Conservation (phyloP, 2,888 invertebrate genomes). For the Andrena praecox region DNA sequence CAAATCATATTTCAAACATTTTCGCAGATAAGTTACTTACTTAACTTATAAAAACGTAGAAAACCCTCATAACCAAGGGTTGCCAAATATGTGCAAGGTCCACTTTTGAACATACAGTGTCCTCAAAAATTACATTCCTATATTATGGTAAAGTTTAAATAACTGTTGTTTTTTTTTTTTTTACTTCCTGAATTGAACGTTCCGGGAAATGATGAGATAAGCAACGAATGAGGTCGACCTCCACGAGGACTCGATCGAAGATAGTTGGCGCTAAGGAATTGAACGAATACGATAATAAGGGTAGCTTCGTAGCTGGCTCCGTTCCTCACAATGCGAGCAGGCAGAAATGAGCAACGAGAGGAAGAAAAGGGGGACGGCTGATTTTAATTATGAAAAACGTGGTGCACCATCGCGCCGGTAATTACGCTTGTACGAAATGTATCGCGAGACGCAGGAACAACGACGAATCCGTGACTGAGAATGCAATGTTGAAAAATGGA, state of each 20-base stretch:
- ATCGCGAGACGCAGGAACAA: slow-evolving; percentile 63
- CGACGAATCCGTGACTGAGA: slow-evolving; percentile 69
- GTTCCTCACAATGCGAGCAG: neutral
- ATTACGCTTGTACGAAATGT: slow-evolving; percentile 69
- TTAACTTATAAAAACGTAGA: too few relatives aligned
- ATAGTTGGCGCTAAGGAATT: slow-evolving; percentile 6
- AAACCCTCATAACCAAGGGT: too few relatives aligned
- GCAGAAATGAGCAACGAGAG: slow-evolving; percentile 8
- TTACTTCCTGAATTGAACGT: too few relatives aligned
- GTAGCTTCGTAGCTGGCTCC: slow-evolving; percentile 10
- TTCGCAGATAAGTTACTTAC: too few relatives aligned
- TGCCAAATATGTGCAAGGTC: too few relatives aligned
- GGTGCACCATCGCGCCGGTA: slow-evolving; percentile 68
- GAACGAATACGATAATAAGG: slow-evolving; percentile 45
- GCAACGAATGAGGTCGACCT: too few relatives aligned
- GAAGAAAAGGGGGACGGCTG: slow-evolving; percentile 25
- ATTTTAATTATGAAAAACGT: slow-evolving; percentile 69
- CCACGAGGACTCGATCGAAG: slow-evolving; percentile 12
- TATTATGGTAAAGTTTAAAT: too few relatives aligned
- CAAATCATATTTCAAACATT: too few relatives aligned
- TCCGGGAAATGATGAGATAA: too few relatives aligned
- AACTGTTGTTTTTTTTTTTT: too few relatives aligned
- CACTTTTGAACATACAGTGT: too few relatives aligned
- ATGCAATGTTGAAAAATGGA: slow-evolving; percentile 70
- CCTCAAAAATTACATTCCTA: too few relatives aligned